phyloP scores from a whole-genome alignment of 1,140 invertebrate species.

The Pollicipes pollicipes region DNA sequence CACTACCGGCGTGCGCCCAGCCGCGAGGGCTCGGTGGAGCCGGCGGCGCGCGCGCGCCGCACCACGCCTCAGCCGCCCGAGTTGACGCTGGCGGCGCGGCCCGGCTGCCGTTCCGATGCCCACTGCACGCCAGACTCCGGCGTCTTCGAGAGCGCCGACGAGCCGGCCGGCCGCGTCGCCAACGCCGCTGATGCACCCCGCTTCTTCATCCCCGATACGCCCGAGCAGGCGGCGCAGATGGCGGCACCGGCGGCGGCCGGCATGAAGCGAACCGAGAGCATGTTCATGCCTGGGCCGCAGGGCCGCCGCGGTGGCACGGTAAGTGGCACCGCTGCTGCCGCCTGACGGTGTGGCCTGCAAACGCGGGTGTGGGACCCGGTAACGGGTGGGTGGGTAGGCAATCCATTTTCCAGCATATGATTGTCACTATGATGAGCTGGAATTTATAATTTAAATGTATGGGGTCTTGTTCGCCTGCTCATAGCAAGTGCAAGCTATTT shows the following conservation, averaged over 20 bases:
- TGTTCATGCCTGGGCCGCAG: conserved; percentile 21
- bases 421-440: too few species aligned
- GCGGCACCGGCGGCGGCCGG: conserved; percentile 8
- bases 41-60: conserved; percentile 22
- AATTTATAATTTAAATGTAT: too few species aligned
- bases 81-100: conserved; percentile 15
- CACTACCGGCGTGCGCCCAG: conserved; percentile 81
- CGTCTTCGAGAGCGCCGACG: conserved; percentile 25
- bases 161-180: conserved; percentile 8
- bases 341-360: too few species aligned
- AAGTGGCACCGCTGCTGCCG: too few species aligned
- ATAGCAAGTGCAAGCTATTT: too few species aligned
- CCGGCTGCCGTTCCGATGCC: conserved; percentile 17
- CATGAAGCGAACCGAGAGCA: conserved; percentile 24
- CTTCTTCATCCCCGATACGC: conserved; percentile 10
- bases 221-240: conserved; percentile 14
- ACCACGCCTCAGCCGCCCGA: conserved; percentile 18
- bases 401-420: too few species aligned
- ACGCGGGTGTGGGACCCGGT: too few species aligned
- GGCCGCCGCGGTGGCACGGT: conserved; percentile 19
- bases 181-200: conserved; percentile 12
- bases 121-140: conserved; percentile 30
- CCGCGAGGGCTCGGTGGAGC: conserved; percentile 67
- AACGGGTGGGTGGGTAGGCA: too few species aligned
- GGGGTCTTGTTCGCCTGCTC: too few species aligned